Base-by-base conservation (phyloP, 2,888 invertebrate species). In the Theristus sp. region DNA sequence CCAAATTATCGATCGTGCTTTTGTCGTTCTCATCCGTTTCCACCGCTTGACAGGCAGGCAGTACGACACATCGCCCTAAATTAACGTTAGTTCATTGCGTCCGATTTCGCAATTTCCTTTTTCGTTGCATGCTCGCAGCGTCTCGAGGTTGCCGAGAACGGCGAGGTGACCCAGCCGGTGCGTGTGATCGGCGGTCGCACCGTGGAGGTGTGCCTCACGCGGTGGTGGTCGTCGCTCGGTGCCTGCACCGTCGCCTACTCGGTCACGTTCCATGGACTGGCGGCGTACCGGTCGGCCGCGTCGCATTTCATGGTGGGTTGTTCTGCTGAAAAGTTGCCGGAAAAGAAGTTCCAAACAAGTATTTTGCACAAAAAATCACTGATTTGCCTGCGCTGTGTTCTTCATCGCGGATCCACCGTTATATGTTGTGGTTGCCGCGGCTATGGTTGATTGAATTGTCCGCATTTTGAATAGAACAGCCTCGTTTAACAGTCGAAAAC, bases 161-260 rank as follows among this genome's bases (percentile, higher is more conserved):
- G 65, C 53, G 65, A 65, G 46, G 64, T 65, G 63, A 62, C 55
- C 26, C 62, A 64, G n/a, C 31, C 59, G 49, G 63, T 69, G 47
- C 49, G 58, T 28, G 67, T 73, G 27, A 71, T 84, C 83, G 84
- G 84, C 61, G 84, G 84, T 62, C 78, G 84, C 28, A 84, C 88
- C 26, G 75, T 94, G 62, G 94, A 96, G 77, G 77, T 94, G 53
- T 88, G 85, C 61, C 81, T 94, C 63, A 89, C 89, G 13, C 91
- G 91, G 76, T 91, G 89, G 81, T 94, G 93, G 93, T 87, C 90
- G 17, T 89, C 85, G 78, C 79, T 86, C 60, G 89, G 89, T 30
- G 85, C 20, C 22, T 30, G n/a, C 30, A 31, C 29, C 13, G 3
- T 56, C 54, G 27, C 3, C 73, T 89, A 88, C 75, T 81, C 79